A percentile compares a stretch with the other conserved stretches of the same genome.
Evolutionary conservation across 2,113 vertebrate genomes (phyloP).

Genomic region (Perca fluviatilis): DNA sequence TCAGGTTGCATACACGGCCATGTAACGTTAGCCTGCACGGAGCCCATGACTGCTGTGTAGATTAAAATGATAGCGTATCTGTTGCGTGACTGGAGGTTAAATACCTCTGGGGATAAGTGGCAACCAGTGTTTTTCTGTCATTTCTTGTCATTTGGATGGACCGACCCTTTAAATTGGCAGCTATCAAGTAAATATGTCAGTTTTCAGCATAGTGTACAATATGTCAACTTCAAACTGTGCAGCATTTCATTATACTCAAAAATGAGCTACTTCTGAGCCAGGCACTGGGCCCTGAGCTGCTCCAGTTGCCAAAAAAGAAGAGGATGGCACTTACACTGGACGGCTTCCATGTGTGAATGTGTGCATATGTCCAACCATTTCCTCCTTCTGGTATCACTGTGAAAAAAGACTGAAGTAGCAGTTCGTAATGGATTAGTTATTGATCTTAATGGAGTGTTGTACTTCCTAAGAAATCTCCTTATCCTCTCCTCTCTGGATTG

Average conservation of each 20-base stretch:
- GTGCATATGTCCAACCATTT: conserved; percentile 45
- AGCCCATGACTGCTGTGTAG: too few species aligned
- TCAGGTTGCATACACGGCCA: too few species aligned
- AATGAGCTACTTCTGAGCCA: neutral
- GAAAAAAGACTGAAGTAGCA: neutral
- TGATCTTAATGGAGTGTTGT: neutral
- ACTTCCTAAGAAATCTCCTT: neutral
- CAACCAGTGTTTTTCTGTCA: neutral
- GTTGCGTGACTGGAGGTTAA: too few species aligned
- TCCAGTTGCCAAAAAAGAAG: conserved; percentile 27
- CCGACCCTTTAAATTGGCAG: neutral
- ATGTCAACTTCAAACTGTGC: conserved; percentile 21
- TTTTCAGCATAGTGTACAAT: neutral
- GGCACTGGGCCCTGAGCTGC: conserved; percentile 6
- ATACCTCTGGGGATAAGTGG: neutral
- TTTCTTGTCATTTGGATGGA: neutral
- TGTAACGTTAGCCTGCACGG: too few species aligned
- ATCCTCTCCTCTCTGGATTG: neutral
- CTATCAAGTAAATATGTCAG: neutral
- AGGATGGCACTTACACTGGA: conserved; percentile 17
- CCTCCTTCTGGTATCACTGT: conserved; percentile 27
- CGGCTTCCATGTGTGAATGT: conserved; percentile 32
- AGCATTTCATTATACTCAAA: conserved; percentile 7
- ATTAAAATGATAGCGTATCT: too few species aligned
- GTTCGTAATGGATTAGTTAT: neutral